Percentiles rank a stretch among this genome's conserved stretches.
Evolutionary conservation across 2,113 vertebrate genomes (phyloP).

Genomic region (Eublepharis macularius): DNA sequence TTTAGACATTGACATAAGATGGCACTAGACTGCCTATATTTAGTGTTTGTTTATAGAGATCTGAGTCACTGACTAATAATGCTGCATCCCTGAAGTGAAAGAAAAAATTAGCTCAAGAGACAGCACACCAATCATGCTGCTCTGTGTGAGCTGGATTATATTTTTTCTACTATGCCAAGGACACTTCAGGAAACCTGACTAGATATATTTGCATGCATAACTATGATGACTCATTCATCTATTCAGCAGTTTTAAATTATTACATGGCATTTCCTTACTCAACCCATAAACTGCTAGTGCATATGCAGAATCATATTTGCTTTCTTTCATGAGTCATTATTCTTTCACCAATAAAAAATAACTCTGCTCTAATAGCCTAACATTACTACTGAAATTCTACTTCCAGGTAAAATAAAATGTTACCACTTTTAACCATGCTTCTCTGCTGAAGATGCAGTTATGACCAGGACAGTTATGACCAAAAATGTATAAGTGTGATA

Average conservation of each 20-base stretch:
- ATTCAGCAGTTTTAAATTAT: constrained; percentile 13
- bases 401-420: not conserved
- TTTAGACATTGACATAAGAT: constrained; percentile 52
- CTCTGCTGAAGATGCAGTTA: not conserved
- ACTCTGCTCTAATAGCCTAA: not conserved
- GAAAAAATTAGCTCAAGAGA: not conserved
- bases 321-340: not conserved
- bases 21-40: constrained; percentile 49
- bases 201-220: not conserved
- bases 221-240: not conserved
- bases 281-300: not conserved
- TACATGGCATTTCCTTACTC: not conserved
- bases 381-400: not conserved
- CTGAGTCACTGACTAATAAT: constrained; percentile 53
- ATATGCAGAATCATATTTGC: not conserved
- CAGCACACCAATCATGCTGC: not conserved
- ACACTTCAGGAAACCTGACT: not conserved
- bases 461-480: rapidly evolving
- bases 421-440: not conserved
- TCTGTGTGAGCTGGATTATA: not conserved
- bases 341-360: not conserved
- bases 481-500: not conserved
- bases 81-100: constrained; percentile 2
- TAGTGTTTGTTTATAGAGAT: constrained; percentile 53
- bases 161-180: not conserved